Base-by-base conservation (phyloP, 2,797 vertebrate genomes). In the Clarias laeviceps region DNA sequence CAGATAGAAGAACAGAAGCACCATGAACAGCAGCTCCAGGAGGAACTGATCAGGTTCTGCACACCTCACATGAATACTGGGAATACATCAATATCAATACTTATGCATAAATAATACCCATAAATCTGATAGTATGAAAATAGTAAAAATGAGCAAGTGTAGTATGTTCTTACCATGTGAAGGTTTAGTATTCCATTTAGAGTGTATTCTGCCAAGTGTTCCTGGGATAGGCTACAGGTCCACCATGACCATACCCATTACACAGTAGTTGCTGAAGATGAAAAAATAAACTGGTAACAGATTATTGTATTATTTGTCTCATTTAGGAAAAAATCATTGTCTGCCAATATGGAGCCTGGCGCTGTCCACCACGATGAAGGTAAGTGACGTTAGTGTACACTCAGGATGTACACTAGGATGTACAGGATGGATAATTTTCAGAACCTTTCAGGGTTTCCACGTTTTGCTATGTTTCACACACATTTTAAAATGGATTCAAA, bases 321-420 rank as follows among this genome's bases (percentile, higher is more conserved):
- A 0, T 80, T 84, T 89, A 99, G 98, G 93, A 96, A 96, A 87
- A 96, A 93, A 90, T 90, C 89, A 29, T 94, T 91, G 79, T 98
- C 97, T 69, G 95, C 97, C 85, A 94, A 97, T 77, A 82, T 96
- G 86, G 96, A 97, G 89, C 95, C 96, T 32, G 97, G 97, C 80
- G 92, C 96, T 0, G 95, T 94, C 37, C 96, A 96, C 0, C 94
- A 97, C 45, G 96, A 97, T 62, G 95, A 96, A 90, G 96, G 96
- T 95, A 87, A 93, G 89, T 78, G 4, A 2, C 29, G 8, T 59
- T 59, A 34, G 34, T 78, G 1, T 34, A 24, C 9, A 59, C n/a
- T 12, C 17, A 0, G 50, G 57, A 20, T 32, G 17, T 2, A 57
- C 17, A 32, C 70, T 50, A 2, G n/a, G n/a, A n/a, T n/a, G n/a